These are phyloP conservation scores for Sciurus niger DNA, from an alignment of 2,113 vertebrate species.

Conservation along the genomic window DNA sequence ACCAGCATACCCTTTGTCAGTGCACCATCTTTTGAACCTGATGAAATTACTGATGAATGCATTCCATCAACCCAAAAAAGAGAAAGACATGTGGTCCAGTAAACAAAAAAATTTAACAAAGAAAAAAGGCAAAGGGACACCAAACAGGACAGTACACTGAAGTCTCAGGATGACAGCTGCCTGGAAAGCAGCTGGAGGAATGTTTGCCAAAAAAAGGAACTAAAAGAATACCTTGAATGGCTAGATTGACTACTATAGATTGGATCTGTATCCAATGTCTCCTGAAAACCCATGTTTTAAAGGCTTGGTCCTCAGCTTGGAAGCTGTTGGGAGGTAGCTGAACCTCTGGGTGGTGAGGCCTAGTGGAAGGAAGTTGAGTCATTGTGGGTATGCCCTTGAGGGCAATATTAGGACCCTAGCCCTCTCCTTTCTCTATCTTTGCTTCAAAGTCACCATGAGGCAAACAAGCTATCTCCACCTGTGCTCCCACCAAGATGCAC, in stretches of 20 bases:
- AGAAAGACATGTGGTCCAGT: background rate
- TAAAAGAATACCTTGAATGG: background rate
- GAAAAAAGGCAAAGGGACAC: background rate
- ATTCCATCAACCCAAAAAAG: background rate
- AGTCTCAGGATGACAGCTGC: background rate
- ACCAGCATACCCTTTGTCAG: background rate
- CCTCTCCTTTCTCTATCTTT: background rate
- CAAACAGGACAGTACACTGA: background rate
- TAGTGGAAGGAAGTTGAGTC: background rate
- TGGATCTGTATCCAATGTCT: background rate
- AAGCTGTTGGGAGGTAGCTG: background rate
- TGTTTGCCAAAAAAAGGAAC: background rate
- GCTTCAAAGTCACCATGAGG: background rate
- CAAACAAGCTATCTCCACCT: background rate
- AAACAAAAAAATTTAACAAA: slow-evolving; percentile 2
- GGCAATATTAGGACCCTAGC: background rate
- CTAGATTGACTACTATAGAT: background rate
- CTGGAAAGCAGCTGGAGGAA: background rate
- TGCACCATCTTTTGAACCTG: background rate
- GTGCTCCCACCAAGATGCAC: background rate
- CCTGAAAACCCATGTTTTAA: background rate
- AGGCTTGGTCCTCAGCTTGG: background rate
- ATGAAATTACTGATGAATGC: background rate
- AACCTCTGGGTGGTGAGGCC: background rate
- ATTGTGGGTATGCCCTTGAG: background rate